A percentile compares a stretch with the other conserved stretches of the same genome.
These are phyloP conservation scores for Hippotragus niger DNA, from an alignment of 2,113 vertebrate genomes.

Conservation along the genomic window DNA sequence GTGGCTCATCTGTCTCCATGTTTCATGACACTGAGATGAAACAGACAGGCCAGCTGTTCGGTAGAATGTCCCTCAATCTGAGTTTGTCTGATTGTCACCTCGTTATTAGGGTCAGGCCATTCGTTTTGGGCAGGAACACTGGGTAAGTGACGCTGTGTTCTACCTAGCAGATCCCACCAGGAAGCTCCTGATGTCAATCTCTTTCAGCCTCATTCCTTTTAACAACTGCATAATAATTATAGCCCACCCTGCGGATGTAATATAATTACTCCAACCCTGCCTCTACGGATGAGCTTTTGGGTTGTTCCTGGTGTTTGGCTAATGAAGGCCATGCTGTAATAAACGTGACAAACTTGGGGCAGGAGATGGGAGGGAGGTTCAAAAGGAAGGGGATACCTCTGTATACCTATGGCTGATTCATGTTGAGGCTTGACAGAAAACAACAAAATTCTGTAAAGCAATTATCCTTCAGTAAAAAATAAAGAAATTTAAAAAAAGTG, in stretches of 20 bases:
- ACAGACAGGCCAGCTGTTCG: neutral
- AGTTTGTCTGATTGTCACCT: neutral
- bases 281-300: neutral
- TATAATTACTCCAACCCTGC: neutral
- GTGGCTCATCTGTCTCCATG: neutral
- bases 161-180: fast-evolving
- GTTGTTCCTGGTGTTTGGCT: neutral
- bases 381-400: neutral
- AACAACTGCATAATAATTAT: neutral
- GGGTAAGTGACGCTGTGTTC: too few species aligned
- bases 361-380: neutral
- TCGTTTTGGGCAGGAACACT: fast-evolving
- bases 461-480: neutral
- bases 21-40: neutral
- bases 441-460: neutral
- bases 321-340: fast-evolving
- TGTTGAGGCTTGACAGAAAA: neutral
- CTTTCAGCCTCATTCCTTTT: neutral
- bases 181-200: neutral
- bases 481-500: neutral
- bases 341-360: fast-evolving
- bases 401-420: neutral
- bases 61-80: fast-evolving
- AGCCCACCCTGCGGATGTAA: neutral
- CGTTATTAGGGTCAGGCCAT: fast-evolving